A percentile compares a stretch with the other conserved stretches of the same genome.
These are phyloP conservation scores for Zosterops lateralis DNA, from an alignment of 2,113 vertebrate species.

Conservation along the genomic window DNA sequence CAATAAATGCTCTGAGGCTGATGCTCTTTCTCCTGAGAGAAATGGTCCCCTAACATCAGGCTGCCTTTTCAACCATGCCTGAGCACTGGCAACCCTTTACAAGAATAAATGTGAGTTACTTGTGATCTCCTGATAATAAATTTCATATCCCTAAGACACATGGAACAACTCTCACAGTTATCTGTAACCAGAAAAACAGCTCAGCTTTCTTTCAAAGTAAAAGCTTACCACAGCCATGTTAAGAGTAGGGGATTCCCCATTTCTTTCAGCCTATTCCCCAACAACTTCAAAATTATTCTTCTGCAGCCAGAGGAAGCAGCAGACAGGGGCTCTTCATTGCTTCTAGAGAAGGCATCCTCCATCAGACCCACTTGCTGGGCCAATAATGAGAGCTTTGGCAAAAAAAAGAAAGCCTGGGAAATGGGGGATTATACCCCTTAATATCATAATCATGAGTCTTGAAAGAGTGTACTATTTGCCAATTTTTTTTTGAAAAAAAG, in stretches of 20 bases:
- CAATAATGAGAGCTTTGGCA: neutral
- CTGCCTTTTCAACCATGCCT: neutral
- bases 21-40: neutral
- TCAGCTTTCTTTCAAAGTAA: neutral
- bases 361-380: neutral
- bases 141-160: neutral
- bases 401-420: neutral
- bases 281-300: neutral
- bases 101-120: neutral
- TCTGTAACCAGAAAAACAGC: neutral
- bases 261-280: neutral
- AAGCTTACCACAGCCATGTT: fast-evolving
- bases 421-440: neutral
- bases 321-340: neutral
- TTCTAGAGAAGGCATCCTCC: neutral
- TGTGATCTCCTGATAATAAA: neutral
- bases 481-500: neutral
- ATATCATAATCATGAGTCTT: neutral
- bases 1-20: neutral
- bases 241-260: neutral
- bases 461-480: neutral
- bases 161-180: neutral
- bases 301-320: neutral
- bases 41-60: neutral
- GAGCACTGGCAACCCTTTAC: neutral